Percentiles rank a stretch among this genome's conserved stretches.
Evolutionary conservation across 2,888 invertebrate species (phyloP).

Genomic region (Rhagonycha fulva): DNA sequence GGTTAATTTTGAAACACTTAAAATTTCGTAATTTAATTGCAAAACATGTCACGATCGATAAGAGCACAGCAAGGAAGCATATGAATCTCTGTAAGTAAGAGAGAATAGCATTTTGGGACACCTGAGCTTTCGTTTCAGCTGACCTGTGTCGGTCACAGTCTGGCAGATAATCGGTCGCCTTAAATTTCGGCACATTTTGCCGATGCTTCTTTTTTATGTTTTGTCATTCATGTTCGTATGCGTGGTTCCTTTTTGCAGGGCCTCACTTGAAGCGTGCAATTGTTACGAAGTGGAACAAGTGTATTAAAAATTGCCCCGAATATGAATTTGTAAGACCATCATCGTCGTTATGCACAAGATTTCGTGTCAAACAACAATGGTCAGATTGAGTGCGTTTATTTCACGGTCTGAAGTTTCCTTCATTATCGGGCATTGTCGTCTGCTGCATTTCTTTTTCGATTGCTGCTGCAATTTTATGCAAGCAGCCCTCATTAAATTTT

Average conservation of each 20-base stretch:
- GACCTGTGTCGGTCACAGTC: conserved; percentile 49
- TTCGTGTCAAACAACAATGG: conserved; percentile 28
- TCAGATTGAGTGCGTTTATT: conserved; percentile 43
- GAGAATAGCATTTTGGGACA: conserved; percentile 10
- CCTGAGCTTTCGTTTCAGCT: conserved; percentile 37
- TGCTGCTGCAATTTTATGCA: conserved; percentile 51
- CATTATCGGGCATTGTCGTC: conserved; percentile 50
- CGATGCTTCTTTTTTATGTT: conserved; percentile 24
- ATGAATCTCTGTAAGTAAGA: background rate
- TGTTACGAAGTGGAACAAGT: conserved; percentile 14
- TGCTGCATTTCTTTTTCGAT: conserved; percentile 43
- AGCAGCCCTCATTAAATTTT: conserved; percentile 52
- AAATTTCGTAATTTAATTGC: background rate
- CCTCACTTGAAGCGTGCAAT: conserved; percentile 15
- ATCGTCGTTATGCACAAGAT: conserved; percentile 23
- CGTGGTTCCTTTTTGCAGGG: conserved; percentile 30
- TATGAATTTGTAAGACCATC: conserved; percentile 16
- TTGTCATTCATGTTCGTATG: conserved; percentile 34
- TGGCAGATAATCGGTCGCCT: conserved; percentile 43
- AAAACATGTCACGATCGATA: background rate
- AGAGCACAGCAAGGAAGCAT: background rate
- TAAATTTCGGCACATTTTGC: conserved; percentile 41
- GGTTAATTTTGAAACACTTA: background rate
- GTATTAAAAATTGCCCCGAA: conserved; percentile 25
- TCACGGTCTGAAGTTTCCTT: conserved; percentile 48